Base-by-base conservation (phyloP, 2,113 vertebrate species). In the Octodon degus region DNA sequence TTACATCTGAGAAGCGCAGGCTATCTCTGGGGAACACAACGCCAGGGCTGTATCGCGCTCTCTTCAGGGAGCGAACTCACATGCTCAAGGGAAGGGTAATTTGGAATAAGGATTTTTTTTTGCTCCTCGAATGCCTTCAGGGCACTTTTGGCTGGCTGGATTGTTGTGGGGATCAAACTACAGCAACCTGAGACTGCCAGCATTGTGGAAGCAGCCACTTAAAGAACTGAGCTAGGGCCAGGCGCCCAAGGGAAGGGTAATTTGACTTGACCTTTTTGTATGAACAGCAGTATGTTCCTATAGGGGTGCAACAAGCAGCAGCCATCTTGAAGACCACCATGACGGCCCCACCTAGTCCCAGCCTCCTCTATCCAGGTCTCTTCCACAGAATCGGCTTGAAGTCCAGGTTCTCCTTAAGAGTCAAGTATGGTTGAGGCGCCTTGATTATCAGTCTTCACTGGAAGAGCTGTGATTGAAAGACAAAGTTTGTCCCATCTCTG, bases 1-100 rank as follows among this genome's bases (percentile, higher is more conserved):
- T 95, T 96, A 96, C 97, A 95, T 96, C 97, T 96, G 90, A 94
- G 97, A 88, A 95, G 95, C 97, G 95, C 97, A 96, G 91, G 97
- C 95, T 96, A 96, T 55, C 55, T 55, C 55, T 55, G 1, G 55
- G 74, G 43, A 47, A 63, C 43, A 85, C 50, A 63, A 32, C 22
- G 34, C 34, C 14, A 0, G 58, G 84, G 4, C 79, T 83, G 1
- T 50, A 37, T 43, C 81, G 77, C 24, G 27, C 95, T 67, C 94
- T 72, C 89, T 67, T 34, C 96, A 10, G 79, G 9, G 79, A 80
- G 80, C 91, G 4, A 70, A 89, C 89, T 50, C 43, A 32, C 68
- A 22, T 30, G 74, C 12, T 20, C 22, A 50, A 83, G 65, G 2
- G 62, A 24, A 86, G 27, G 55, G 53, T 25, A 82, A 53, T 79